These are phyloP conservation scores for Micrasema minimum DNA, from an alignment of 1,140 invertebrate genomes.

Conservation along the genomic window DNA sequence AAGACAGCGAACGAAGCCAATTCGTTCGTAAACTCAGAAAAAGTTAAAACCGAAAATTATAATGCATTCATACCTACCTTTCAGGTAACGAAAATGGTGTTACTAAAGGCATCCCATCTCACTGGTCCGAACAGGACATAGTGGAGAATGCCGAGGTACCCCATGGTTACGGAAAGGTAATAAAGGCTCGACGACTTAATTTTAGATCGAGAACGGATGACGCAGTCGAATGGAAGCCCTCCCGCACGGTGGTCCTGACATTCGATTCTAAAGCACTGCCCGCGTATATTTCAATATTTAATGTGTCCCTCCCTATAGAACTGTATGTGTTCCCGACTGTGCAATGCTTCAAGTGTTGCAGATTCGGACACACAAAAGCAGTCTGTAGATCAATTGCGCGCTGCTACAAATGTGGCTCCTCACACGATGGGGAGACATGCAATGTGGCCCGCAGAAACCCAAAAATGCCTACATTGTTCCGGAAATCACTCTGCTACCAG, in stretches of 20 bases:
- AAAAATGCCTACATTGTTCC: neutral
- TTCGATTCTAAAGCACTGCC: neutral
- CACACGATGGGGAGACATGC: neutral
- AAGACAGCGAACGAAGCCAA: constrained; percentile 1
- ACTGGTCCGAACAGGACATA: neutral
- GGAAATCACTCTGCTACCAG: constrained; percentile 2
- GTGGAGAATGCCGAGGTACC: neutral
- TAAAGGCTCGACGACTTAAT: neutral
- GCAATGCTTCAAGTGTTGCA: constrained; percentile 49
- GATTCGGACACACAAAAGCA: constrained; percentile 37
- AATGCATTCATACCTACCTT: neutral
- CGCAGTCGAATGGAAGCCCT: neutral
- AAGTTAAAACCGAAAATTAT: neutral
- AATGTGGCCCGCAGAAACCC: neutral
- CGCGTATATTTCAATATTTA: neutral
- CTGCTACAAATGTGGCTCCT: too few species aligned
- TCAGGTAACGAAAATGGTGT: neutral
- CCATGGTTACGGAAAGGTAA: neutral
- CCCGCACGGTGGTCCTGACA: neutral
- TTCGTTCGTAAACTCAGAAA: neutral
- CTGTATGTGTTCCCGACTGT: constrained; percentile 40
- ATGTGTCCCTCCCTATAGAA: constrained; percentile 10
- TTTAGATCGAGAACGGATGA: neutral
- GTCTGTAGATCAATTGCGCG: constrained; percentile 46
- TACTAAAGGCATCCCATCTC: neutral